Base-by-base conservation (phyloP, 2,888 invertebrate genomes). In the Diloba caeruleocephala region DNA sequence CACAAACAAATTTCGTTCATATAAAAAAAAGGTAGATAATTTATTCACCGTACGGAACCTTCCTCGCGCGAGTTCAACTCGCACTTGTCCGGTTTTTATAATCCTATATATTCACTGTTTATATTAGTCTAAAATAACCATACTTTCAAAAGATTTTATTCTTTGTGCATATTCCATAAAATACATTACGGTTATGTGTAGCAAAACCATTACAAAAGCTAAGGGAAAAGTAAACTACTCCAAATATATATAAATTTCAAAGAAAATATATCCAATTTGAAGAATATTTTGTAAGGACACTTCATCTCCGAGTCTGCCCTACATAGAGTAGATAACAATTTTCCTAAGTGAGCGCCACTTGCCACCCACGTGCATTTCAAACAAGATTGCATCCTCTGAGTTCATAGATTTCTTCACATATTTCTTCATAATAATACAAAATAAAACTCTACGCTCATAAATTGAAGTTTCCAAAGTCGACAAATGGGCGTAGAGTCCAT, bases 391-490 rank as follows among this genome's bases (percentile, higher is more conserved):
- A 60, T 57, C 52, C 53, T 36, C 14, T 33, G 33, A 38, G 32
- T 37, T 50, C 45, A 44, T 34, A 39, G 41, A 21, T 38, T 42
- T 28, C 44, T n/a, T n/a, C n/a, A n/a, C 32, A 32, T 36, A 57
- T 33, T 57, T 55, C 28, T 53, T 67, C 55, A 60, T 73, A 59
- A 67, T 53, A 61, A 21, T 21, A 5, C 2, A 7, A 59, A 64
- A 57, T 57, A 64, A 61, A 64, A 63, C 54, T 67, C 36, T n/a
- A 28, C n/a, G 37, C 49, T 46, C 63, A 48, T 71, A 72, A 58
- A 71, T 61, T 59, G 61, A 61, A 50, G 52, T 57, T 44, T 66
- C 19, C 42, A 29, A 49, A 58, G 43, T 43, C 23, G 26, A 31
- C 17, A 26, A 51, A 50, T 41, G 42, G 33, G 32, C 46, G 37